A percentile compares a stretch with the other conserved stretches of the same genome.
Conservation (phyloP, 2,888 invertebrate genomes). For the Ectemnius cavifrons region DNA sequence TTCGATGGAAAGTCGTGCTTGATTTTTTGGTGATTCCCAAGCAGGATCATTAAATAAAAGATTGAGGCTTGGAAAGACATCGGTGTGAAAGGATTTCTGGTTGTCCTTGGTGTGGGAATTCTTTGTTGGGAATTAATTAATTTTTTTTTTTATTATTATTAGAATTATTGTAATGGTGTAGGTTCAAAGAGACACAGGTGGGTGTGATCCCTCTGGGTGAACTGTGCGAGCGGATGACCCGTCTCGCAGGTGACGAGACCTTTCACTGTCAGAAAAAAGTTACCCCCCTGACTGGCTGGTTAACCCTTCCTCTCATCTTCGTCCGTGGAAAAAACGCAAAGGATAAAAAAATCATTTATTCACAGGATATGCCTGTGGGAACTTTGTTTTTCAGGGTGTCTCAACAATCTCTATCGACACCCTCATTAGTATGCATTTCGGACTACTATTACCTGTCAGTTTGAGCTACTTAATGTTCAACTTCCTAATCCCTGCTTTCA, state of each 20-base stretch:
- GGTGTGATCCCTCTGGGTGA: slow-evolving; percentile 5
- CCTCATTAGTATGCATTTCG: background rate
- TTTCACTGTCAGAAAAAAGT: slow-evolving; percentile 35
- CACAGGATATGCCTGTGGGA: slow-evolving; percentile 52
- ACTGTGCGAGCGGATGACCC: slow-evolving; percentile 3
- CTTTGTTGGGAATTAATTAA: background rate
- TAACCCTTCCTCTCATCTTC: slow-evolving; percentile 50
- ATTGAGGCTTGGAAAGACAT: no score
- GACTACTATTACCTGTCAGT: background rate
- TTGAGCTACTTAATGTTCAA: no score
- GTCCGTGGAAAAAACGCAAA: slow-evolving; percentile 37
- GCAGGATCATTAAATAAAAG: background rate
- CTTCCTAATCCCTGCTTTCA: no score
- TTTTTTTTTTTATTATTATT: slow-evolving; percentile 37
- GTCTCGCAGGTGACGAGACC: slow-evolving; percentile 32
- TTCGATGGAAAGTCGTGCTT: background rate
- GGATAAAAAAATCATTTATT: slow-evolving; percentile 52
- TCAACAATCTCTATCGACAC: slow-evolving; percentile 36
- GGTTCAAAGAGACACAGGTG: background rate
- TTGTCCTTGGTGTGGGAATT: no score
- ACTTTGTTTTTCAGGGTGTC: slow-evolving; percentile 42
- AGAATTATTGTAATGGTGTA: slow-evolving; percentile 10
- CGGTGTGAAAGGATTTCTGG: no score
- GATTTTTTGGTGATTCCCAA: background rate
- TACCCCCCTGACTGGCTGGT: slow-evolving; percentile 20